These are phyloP conservation scores for Lerista edwardsae DNA, from an alignment of 2,797 vertebrate species.

Conservation along the genomic window DNA sequence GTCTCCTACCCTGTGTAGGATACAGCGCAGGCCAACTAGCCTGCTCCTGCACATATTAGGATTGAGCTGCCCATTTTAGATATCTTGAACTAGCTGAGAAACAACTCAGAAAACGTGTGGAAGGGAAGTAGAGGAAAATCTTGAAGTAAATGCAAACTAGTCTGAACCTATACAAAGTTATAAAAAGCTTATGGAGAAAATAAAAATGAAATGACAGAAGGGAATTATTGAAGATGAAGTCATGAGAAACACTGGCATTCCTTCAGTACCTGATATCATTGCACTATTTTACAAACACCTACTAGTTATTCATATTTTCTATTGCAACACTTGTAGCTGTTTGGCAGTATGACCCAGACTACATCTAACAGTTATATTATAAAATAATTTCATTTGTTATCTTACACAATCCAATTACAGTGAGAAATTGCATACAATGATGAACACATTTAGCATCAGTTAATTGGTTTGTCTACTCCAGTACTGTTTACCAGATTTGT, in stretches of 20 bases:
- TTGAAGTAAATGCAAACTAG: too few species aligned
- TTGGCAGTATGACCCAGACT: not conserved
- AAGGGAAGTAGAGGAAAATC: too few species aligned
- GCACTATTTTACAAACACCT: not conserved
- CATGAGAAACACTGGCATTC: not conserved
- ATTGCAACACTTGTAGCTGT: conserved; percentile 7
- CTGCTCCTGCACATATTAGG: too few species aligned
- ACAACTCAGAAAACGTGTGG: not conserved
- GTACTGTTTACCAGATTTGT: too few species aligned
- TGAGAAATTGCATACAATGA: not conserved
- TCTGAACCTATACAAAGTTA: not conserved
- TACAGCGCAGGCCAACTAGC: too few species aligned
- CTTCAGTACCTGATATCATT: not conserved
- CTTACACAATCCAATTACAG: not conserved
- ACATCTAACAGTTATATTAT: conserved; percentile 1
- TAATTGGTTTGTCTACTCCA: not conserved
- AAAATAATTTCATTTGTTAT: conserved; percentile 27
- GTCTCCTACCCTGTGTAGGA: too few species aligned
- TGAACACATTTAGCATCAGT: conserved; percentile 6
- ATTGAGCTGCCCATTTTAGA: too few species aligned
- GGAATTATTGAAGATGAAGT: conserved; percentile 6
- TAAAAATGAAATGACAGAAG: not conserved
- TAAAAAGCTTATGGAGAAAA: conserved; percentile 8
- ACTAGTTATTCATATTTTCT: not conserved
- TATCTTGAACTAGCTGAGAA: too few species aligned